These are phyloP conservation scores for Leiothrix lutea DNA, from an alignment of 2,113 vertebrate genomes.

Conservation along the genomic window DNA sequence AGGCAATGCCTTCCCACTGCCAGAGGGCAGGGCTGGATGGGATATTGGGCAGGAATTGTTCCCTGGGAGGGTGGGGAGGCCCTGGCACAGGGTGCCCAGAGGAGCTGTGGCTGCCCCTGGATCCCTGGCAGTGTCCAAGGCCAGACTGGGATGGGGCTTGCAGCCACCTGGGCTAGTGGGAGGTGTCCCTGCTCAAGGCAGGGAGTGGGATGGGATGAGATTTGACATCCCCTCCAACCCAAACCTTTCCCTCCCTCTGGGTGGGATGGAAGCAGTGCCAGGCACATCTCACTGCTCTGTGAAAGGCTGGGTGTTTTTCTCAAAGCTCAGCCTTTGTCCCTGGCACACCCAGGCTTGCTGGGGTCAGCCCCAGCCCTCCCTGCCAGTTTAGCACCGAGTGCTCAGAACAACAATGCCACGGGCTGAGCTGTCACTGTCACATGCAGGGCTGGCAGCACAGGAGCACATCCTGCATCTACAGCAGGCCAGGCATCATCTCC, in stretches of 20 bases:
- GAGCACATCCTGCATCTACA: rapidly evolving
- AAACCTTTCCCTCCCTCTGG: neutral
- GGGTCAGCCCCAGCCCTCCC: neutral
- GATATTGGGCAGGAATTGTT: neutral
- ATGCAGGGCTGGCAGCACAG: neutral
- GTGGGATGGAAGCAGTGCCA: neutral
- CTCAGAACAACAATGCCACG: rapidly evolving
- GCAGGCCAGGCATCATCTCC: neutral
- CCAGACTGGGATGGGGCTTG: rapidly evolving
- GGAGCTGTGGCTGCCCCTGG: neutral
- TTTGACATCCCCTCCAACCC: neutral
- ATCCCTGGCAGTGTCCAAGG: neutral
- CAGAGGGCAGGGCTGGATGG: neutral
- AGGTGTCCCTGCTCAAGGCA: neutral
- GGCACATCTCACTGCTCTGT: rapidly evolving
- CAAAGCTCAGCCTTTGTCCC: neutral
- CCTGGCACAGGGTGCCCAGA: neutral
- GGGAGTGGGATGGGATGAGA: rapidly evolving
- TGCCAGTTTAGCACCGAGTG: neutral
- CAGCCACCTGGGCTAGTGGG: rapidly evolving
- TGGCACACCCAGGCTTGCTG: neutral
- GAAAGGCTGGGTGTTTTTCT: rapidly evolving
- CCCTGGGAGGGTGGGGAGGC: neutral
- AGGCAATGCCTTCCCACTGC: neutral
- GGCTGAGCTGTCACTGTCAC: neutral